Percentiles rank a stretch among this genome's conserved stretches.
Evolutionary conservation across 2,113 vertebrate species (phyloP).

Genomic region (Mesoclemmys tuberculata): DNA sequence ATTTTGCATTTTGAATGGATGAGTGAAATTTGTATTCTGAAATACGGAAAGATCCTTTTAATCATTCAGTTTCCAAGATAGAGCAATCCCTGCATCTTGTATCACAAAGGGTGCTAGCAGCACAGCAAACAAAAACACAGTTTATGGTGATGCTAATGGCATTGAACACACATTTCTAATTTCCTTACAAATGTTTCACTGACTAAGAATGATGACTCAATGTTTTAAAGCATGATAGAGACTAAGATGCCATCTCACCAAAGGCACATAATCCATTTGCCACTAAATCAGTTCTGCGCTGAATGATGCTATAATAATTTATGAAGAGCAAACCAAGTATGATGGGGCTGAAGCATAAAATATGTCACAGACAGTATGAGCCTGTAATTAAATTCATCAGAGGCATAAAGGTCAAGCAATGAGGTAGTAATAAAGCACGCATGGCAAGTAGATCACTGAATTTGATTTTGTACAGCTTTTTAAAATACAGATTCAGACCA

Average conservation of each 20-base stretch:
- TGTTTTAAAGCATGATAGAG: constrained; percentile 24
- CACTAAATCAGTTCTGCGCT: constrained; percentile 23
- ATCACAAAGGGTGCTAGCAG: not conserved
- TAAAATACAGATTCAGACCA: not conserved
- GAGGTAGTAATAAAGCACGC: constrained; percentile 23
- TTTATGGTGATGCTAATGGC: not conserved
- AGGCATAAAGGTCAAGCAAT: constrained; percentile 16
- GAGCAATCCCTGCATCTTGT: not conserved
- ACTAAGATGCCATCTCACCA: not conserved
- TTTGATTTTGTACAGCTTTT: not conserved
- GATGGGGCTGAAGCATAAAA: constrained; percentile 14
- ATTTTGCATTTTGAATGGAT: not conserved
- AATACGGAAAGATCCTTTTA: not conserved
- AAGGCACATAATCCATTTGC: constrained; percentile 34
- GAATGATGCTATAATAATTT: constrained; percentile 46
- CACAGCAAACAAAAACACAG: not conserved
- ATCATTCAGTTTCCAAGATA: not conserved
- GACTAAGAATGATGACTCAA: not conserved
- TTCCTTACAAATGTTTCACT: constrained; percentile 11
- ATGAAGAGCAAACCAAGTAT: constrained; percentile 27
- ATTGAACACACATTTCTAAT: not conserved
- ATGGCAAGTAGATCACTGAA: not conserved
- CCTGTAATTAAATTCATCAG: constrained; percentile 52
- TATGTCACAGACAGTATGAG: not conserved
- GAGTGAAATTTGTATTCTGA: not conserved